Evolutionary conservation across 2,113 vertebrate genomes (phyloP).

Genomic region (Leiothrix lutea): DNA sequence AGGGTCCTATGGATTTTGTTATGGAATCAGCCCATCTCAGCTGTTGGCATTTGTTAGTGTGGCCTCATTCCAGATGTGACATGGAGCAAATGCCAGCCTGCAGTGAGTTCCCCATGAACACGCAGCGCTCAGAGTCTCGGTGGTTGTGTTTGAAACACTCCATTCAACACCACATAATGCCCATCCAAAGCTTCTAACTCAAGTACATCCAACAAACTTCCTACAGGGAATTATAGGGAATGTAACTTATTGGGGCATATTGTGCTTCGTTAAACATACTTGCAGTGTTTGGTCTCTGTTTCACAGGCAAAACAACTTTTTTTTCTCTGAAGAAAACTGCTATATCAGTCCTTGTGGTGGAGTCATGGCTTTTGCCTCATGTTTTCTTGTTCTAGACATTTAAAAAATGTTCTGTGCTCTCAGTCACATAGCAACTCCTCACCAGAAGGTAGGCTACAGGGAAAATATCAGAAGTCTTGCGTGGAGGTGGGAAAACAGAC

Average conservation of each 20-base stretch:
- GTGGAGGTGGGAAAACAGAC: constrained; percentile 20
- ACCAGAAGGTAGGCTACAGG: neutral
- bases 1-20: neutral
- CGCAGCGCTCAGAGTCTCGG: neutral
- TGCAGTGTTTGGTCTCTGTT: neutral
- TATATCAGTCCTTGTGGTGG: neutral
- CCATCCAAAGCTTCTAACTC: constrained; percentile 45
- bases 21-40: neutral
- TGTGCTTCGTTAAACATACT: neutral
- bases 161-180: neutral
- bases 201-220: constrained; percentile 6
- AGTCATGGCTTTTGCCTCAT: constrained; percentile 5
- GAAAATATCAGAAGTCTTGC: neutral
- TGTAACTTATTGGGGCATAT: constrained; percentile 4
- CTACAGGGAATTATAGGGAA: constrained; percentile 42
- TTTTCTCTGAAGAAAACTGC: neutral
- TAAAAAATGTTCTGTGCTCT: neutral
- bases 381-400: neutral
- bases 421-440: neutral
- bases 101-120: neutral
- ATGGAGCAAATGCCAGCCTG: neutral
- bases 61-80: neutral
- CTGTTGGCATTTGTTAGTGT: neutral
- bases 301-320: neutral
- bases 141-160: constrained; percentile 7